Base-by-base conservation (phyloP, 2,113 vertebrate species). In the Clupea harengus region DNA sequence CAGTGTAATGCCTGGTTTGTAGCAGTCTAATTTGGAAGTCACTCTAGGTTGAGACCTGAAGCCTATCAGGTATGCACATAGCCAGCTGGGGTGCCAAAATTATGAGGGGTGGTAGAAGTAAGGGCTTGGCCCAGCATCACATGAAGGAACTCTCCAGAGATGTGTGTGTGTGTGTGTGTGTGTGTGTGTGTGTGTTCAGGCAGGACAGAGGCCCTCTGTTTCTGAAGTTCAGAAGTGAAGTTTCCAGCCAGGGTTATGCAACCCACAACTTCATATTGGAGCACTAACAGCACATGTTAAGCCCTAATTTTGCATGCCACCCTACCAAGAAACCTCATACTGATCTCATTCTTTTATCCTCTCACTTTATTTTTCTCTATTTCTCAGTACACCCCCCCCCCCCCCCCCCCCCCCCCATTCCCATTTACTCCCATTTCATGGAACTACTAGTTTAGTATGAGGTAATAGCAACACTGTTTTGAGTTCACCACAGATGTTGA, bases 261-360 rank as follows among this genome's bases (percentile, higher is more conserved):
- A 78, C 72, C 72, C 15, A 11, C 11, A 78, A 28, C 28, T 78
- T 39, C 72, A 78, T 78, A 78, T 78, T 44, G 39, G 39, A 32
- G 28, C 72, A 39, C 72, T 44, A 78, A 78, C 72, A 78, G 72
- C 72, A 78, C 39, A 39, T 32, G 32, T 39, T 78, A 78, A 17
- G 72, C 32, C 28, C 32, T 17, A 78, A 78, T 78, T 78, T 78
- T 78, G 72, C 72, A 78, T 78, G 72, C 9, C 28, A 78, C 72
- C 54, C 72, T 78, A 78, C 39, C 28, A 39, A 11, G 67, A 72
- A 3, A 52, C 50, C 13, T 52, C 50, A 54, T 54, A 15, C 13
- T 54, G 52, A 54, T 54, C 52, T 54, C 52, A 54, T 54, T 60
- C 54, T 60, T 60, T 60, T 6, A 60, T 4, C 54, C 18, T 60